Conservation (phyloP, 2,797 vertebrate genomes). For the Hippopotamyrus pictus region DNA sequence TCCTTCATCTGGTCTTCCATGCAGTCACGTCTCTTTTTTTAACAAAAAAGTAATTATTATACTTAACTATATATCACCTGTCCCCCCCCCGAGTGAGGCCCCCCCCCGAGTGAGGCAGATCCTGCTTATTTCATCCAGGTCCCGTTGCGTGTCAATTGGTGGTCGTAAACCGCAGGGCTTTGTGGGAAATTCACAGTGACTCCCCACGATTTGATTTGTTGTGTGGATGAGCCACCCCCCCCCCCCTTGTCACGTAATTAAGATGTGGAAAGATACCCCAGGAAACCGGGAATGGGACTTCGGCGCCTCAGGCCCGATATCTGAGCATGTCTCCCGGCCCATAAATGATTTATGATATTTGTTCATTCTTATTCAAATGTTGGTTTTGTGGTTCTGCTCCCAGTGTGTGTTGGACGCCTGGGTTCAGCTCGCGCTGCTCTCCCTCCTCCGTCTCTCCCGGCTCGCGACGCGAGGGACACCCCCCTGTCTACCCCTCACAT, state of each 20-base stretch:
- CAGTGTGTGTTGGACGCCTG: slow-evolving; percentile 3
- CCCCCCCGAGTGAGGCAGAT: neutral
- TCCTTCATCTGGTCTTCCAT: neutral
- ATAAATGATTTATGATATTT: slow-evolving; percentile 45
- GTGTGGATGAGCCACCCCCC: neutral
- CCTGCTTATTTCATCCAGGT: neutral
- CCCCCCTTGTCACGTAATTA: slow-evolving; percentile 10
- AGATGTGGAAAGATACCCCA: slow-evolving; percentile 10
- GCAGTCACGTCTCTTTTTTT: neutral
- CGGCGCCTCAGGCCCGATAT: slow-evolving; percentile 23
- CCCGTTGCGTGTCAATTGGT: neutral
- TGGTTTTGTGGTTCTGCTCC: slow-evolving; percentile 21
- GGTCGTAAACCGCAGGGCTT: neutral
- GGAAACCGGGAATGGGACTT: neutral
- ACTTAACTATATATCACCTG: neutral
- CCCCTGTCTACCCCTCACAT: slow-evolving; percentile 3
- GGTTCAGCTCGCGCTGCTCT: neutral
- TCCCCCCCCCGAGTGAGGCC: no score
- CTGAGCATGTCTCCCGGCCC: slow-evolving; percentile 26
- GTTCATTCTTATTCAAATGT: slow-evolving; percentile 40
- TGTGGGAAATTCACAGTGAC: slow-evolving; percentile 19
- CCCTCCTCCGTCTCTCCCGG: neutral
- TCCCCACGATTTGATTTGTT: slow-evolving; percentile 17
- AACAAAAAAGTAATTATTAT: neutral
- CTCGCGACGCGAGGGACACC: slow-evolving; percentile 9